These are phyloP conservation scores for Porites australiensis DNA, from an alignment of 64 coral and sea anemone genomes.

Conservation along the genomic window DNA sequence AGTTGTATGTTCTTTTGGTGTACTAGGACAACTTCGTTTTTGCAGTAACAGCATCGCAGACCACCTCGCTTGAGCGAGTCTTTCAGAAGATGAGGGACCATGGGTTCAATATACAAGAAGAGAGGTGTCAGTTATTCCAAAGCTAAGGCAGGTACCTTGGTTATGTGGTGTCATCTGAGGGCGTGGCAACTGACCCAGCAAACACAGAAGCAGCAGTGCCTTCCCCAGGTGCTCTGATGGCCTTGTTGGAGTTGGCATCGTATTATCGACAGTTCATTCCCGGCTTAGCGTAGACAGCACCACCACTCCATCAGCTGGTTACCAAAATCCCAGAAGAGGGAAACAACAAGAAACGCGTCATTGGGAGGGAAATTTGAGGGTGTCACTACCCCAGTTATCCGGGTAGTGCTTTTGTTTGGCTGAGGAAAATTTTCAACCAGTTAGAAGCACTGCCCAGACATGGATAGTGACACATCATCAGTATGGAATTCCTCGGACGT, in stretches of 20 bases:
- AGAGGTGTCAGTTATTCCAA: conserved; percentile 63
- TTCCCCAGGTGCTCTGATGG: background rate
- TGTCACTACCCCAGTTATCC: conserved; percentile 9
- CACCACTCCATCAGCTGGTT: conserved; percentile 4
- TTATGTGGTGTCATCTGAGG: conserved; percentile 8
- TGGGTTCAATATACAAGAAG: conserved; percentile 46
- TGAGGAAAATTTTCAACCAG: too few species aligned
- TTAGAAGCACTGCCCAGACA: too few species aligned
- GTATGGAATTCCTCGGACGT: too few species aligned
- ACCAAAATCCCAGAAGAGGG: background rate
- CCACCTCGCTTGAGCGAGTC: conserved; percentile 21
- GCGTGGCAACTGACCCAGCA: background rate
- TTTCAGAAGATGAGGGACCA: conserved; percentile 31
- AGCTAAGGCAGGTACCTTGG: conserved; percentile 3
- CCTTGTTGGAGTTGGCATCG: conserved; percentile 29
- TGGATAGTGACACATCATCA: too few species aligned
- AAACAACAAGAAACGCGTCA: conserved; percentile 2
- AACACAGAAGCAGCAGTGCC: conserved; percentile 21
- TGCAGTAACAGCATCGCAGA: background rate
- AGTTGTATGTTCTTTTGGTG: conserved; percentile 15
- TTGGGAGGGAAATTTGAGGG: background rate
- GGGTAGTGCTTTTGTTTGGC: background rate
- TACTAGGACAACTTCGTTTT: conserved; percentile 56
- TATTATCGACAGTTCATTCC: conserved; percentile 12
- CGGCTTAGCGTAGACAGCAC: conserved; percentile 28